phyloP scores from a whole-genome alignment of 2,797 vertebrate genomes.

The Coranthus polyacanthus region DNA sequence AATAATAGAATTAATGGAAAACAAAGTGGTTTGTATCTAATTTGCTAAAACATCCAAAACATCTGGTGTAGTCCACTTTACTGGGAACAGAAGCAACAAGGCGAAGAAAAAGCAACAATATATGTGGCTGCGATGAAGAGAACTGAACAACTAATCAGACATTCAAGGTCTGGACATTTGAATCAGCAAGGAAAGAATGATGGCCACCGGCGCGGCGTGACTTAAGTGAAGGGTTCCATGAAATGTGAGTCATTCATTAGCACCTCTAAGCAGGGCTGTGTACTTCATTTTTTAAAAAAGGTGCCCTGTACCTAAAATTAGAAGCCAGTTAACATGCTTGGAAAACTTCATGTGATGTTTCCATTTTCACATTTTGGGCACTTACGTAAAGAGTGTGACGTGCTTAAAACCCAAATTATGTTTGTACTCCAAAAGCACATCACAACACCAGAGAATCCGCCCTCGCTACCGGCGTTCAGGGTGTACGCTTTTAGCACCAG shows the following conservation, averaged over 20 bases:
- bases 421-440: slow-evolving; percentile 29
- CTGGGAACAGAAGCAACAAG: too few relatives aligned
- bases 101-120: neutral
- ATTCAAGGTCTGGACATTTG: slow-evolving; percentile 46
- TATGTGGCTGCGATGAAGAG: slow-evolving; percentile 22
- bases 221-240: slow-evolving; percentile 29
- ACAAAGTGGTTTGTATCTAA: too few relatives aligned
- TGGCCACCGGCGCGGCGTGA: slow-evolving; percentile 3
- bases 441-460: slow-evolving; percentile 34
- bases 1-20: too few relatives aligned
- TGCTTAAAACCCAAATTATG: slow-evolving; percentile 24
- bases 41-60: too few relatives aligned
- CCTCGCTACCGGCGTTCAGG: slow-evolving; percentile 11
- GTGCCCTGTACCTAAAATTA: slow-evolving; percentile 62
- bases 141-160: slow-evolving; percentile 16
- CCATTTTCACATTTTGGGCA: slow-evolving; percentile 54
- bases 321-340: slow-evolving; percentile 28
- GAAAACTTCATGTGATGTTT: slow-evolving; percentile 64
- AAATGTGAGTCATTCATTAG: slow-evolving; percentile 59
- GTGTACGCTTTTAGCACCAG: neutral
- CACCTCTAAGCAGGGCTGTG: slow-evolving; percentile 49
- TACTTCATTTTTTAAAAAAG: slow-evolving; percentile 39
- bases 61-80: too few relatives aligned
- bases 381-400: slow-evolving; percentile 29
- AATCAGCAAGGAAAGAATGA: slow-evolving; percentile 67